Evolutionary conservation across 92 coral and sea anemone species (phyloP), one percentile per base, ranked within the genome.

Genomic region (Chrysogorgia sp.): DNA sequence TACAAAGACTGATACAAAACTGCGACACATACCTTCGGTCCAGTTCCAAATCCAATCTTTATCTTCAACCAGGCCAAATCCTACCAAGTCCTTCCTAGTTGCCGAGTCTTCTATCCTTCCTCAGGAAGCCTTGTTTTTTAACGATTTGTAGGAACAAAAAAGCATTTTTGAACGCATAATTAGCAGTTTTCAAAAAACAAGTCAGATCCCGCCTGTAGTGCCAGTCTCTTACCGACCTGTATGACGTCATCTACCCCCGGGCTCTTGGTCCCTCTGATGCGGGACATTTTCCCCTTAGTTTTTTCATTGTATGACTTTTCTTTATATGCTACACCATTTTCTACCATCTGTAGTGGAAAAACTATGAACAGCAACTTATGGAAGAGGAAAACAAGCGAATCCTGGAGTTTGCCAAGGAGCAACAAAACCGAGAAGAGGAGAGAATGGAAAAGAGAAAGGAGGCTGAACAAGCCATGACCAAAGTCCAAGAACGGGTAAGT

Each of bases 391-490:
- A 94, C 77, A 82, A 76, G 12, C 86, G 96, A 30, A 91, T 94
- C 77, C 76, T 94, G 72, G 98, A 91, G 83, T 94, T 94, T 87
- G 98, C 98, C 21, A 87, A 67, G 10, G 75, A 85, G 7, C 98
- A 94, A 58, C 98, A 94, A 33, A 84, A 56, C 63, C 85, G 98
- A 20, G 98, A 94, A 55, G 98, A 94, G 41, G 97, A 94, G 15
- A 86, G 98, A 40, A 94, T 94, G 97, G 97, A 94, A 71, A 94
- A 91, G 86, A 90, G 86, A 76, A 94, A 79, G 83, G 86, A 89
- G 32, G 97, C 88, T 28, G 98, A 94, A 53, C 90, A 94, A 72
- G 90, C 90, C 31, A 94, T 94, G 98, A 96, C 94, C 1, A 75
- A 86, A 29, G 97, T 91, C 1, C 98, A 94, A 66, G 76, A 88